phyloP scores from a whole-genome alignment of 2,888 invertebrate genomes.

The Cephus sareptanus region DNA sequence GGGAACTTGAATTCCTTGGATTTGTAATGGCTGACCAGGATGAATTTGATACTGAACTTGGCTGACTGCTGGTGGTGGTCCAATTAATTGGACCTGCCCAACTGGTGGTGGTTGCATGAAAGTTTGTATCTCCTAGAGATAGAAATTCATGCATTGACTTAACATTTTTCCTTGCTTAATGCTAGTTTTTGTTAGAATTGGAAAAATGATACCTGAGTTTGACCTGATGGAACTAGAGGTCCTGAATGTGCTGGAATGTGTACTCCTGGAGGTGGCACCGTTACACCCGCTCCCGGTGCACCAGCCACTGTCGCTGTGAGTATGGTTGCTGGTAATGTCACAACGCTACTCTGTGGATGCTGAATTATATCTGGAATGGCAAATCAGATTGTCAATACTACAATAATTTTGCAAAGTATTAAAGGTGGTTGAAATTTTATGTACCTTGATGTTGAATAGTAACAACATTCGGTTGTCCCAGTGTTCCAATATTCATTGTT shows the following conservation, averaged over 20 bases:
- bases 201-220: slow-evolving; percentile 51
- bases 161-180: no score
- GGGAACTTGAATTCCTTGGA: slow-evolving; percentile 56
- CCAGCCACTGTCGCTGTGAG: slow-evolving; percentile 61
- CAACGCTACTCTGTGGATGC: slow-evolving; percentile 61
- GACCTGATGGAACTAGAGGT: slow-evolving; percentile 58
- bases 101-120: slow-evolving; percentile 59
- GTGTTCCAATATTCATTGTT: slow-evolving; percentile 63
- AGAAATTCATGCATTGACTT: not conserved
- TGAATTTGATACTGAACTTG: slow-evolving; percentile 64
- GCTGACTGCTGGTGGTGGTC: slow-evolving; percentile 60
- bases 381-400: slow-evolving; percentile 1
- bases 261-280: slow-evolving; percentile 62
- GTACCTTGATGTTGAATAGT: slow-evolving; percentile 64
- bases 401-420: not conserved
- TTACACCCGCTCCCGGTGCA: slow-evolving; percentile 51
- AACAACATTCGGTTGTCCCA: slow-evolving; percentile 63
- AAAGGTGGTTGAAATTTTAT: not conserved
- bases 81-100: slow-evolving; percentile 62
- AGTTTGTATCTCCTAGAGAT: slow-evolving; percentile 57
- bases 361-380: slow-evolving; percentile 57
- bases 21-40: slow-evolving; percentile 59
- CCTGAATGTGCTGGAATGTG: slow-evolving; percentile 63
- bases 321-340: slow-evolving; percentile 61
- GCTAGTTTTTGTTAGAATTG: no score